These are phyloP conservation scores for Montipora cactus DNA, from an alignment of 64 coral and sea anemone species.

Conservation along the genomic window DNA sequence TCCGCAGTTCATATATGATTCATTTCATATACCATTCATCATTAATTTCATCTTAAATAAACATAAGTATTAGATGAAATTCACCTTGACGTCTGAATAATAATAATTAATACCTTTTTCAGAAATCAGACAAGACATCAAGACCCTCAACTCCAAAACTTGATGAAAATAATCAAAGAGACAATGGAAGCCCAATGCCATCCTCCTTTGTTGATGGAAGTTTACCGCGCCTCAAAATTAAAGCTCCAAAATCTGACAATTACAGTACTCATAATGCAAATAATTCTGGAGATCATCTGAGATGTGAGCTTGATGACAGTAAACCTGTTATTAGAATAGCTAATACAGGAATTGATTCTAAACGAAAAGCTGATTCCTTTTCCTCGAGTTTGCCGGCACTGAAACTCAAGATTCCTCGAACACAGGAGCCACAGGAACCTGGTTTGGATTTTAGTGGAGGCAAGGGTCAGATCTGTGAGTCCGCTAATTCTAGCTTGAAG, in stretches of 20 bases:
- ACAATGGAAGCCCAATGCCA: constrained; percentile 26
- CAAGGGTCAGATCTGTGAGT: constrained; percentile 46
- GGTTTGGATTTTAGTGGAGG: constrained; percentile 19
- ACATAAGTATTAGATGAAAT: no score
- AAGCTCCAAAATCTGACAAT: constrained; percentile 61
- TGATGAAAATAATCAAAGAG: constrained; percentile 46
- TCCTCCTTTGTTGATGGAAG: constrained; percentile 49
- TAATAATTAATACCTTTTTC: background rate
- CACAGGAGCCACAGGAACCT: constrained; percentile 36
- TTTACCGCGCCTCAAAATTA: constrained; percentile 73
- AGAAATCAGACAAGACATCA: constrained; percentile 74
- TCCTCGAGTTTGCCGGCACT: constrained; percentile 81
- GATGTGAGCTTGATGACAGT: constrained; percentile 81
- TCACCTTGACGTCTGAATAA: background rate
- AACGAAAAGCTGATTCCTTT: constrained; percentile 58
- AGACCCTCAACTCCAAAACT: constrained; percentile 78
- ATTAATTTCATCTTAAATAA: no score
- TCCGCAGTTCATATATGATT: no score
- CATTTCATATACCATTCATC: no score
- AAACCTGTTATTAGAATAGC: constrained; percentile 89
- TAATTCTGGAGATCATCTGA: constrained; percentile 22
- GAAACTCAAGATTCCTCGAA: constrained; percentile 90
- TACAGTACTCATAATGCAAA: background rate
- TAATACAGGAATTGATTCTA: constrained; percentile 46
- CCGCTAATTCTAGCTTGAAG: constrained; percentile 80